Base-by-base conservation (phyloP, 1,140 invertebrate genomes). In the Arctopsyche grandis region DNA sequence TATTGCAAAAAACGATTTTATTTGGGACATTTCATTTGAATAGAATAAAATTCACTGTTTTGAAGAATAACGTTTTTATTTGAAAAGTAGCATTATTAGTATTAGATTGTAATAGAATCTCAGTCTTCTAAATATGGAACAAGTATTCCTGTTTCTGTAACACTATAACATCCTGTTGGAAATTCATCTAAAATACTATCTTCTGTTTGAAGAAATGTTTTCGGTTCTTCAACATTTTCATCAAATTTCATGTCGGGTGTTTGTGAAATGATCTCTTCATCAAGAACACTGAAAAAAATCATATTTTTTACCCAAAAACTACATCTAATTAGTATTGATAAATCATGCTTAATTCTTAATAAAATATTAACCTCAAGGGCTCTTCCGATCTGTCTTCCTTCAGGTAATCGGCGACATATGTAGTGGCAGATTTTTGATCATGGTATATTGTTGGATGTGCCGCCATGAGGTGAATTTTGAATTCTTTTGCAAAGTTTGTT, bases 401-500 rank as follows among this genome's bases (percentile, higher is more conserved):
- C 29, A 82, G 78, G 69, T 80, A 82, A 71, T 82, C 58, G 9
- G 78, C 22, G 5, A 80, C 78, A 48, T 82, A 82, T 0, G 24
- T 83, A 1, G 84, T 81, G 9, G 87, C 88, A 14, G 85, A 85
- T 71, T 89, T 89, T 75, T 85, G 82, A 46, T 91, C 86, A 0
- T 84, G 76, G 69, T 85, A 87, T 22, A 84, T 80, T 9, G 85
- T 82, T 0, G 81, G 7, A 85, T 96, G 94, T 0, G 78, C 83
- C 0, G 87, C 84, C 4, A 91, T 81, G 14, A 94, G 85, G 85
- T 96, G 95, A 14, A 86, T 88, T 48, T 91, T 90, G 14, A 95
- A 91, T 52, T 93, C 91, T 66, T 91, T 91, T 0, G 92, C 90
- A 78, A 90, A 90, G 85, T 95, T 94, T 0, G 90, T 91, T 78